Base-by-base conservation (phyloP, 2,797 vertebrate species). In the Bradypodion pumilum region DNA sequence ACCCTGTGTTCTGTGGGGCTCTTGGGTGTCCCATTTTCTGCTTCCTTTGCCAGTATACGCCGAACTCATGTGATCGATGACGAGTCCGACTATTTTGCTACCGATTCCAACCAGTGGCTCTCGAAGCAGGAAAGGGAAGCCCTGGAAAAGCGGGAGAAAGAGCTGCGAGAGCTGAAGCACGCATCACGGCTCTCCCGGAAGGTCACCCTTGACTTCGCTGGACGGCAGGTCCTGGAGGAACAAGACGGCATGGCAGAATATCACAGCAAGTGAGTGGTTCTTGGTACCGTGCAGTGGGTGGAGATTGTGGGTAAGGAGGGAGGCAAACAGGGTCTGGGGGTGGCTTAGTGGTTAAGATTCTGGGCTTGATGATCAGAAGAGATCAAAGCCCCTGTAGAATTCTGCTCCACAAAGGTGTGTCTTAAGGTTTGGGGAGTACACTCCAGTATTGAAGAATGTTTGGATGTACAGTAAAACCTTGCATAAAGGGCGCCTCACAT, bases 1-100 rank as follows among this genome's bases (percentile, higher is more conserved):
- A 29, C 7, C 5, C 65, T 5, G 23, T 6, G 13, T 16, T 46
- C 7, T 15, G 7, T 5, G 21, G 49, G 2, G 1, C 23, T 46
- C 0, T 77, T 69, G 80, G 1, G 32, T 85, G 12, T 56, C 72
- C 72, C 29, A 40, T n/a, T n/a, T 60, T 1, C 69, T 81, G 0
- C 73, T 85, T 75, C 37, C 78, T 35, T 88, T 56, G 5, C 27
- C 93, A 99, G 99, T 1, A 96, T 97, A 78, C 97, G 96, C 49
- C 97, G 98, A 82, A 99, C 98, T 0, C 98, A 98, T 90, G 99
- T 99, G 74, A 97, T 99, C n/a, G 99, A 99, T 3, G 99, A 99
- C 5, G 98, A 99, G 83, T 97, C 97, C 0, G 99, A 99, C 95
- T 99, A 99, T 92, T 99, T 99, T 89, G 97, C 98, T 59, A 94